Evolutionary conservation across 2,113 vertebrate genomes (phyloP).

Genomic region (Balaenoptera acutorostrata): DNA sequence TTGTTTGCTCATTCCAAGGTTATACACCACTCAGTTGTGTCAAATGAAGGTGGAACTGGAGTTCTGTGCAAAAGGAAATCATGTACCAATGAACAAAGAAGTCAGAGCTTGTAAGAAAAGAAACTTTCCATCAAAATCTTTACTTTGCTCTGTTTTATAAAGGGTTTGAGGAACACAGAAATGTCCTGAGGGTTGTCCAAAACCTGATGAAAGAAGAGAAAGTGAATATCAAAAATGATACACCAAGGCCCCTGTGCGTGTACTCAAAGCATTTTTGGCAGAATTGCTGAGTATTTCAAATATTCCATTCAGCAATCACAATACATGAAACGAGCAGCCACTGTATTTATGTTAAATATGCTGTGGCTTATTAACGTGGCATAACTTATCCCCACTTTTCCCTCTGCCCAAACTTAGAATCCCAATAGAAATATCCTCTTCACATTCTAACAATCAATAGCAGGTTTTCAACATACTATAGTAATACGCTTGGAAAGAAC

Average conservation of each 20-base stretch:
- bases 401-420: not conserved
- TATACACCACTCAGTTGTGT: not conserved
- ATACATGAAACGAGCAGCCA: not conserved
- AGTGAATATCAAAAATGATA: not conserved
- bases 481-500: not conserved
- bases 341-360: conserved; percentile 14
- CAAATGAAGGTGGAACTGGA: conserved; percentile 27
- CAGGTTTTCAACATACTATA: not conserved
- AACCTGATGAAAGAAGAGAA: not conserved
- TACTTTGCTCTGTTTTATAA: not conserved
- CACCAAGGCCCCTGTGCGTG: not conserved
- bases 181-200: not conserved
- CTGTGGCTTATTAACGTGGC: not conserved
- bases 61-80: not conserved
- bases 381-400: not conserved
- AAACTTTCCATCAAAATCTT: not conserved
- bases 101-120: not conserved
- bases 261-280: not conserved
- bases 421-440: conserved; percentile 16
- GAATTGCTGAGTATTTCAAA: conserved; percentile 3
- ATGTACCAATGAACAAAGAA: conserved; percentile 31
- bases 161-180: not conserved
- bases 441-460: not conserved
- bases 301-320: not conserved
- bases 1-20: not conserved